Evolutionary conservation across 2,113 vertebrate genomes (phyloP), one percentile per base, ranked within the genome.

Genomic region (Boleophthalmus pectinirostris): DNA sequence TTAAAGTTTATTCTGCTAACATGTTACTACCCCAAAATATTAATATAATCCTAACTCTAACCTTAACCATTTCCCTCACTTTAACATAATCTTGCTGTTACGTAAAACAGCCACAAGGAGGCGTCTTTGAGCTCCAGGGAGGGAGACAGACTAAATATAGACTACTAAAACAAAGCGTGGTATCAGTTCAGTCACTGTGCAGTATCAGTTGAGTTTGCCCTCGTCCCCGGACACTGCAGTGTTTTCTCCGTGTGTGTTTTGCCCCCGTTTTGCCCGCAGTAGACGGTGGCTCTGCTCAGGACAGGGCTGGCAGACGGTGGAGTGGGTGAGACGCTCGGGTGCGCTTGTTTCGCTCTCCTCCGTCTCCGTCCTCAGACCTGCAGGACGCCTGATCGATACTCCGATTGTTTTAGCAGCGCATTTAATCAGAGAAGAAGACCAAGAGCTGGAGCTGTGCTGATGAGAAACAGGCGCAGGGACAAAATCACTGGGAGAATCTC

Each of bases 301-400:
- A 87, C 90, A 89, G 87, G 80, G 82, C 81, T 87, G 89, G 91
- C 87, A 91, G 88, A 93, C 92, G 89, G 90, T 69, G 29, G 60
- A 66, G 58, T 54, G 49, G 63, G 70, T 65, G 77, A 60, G 74
- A 24, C 11, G 56, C 56, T 29, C 24, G 69, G 49, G 53, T 61
- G 68, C 24, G n/a, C 67, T 46, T 81, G 75, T 86, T 81, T 85
- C 82, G 82, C 45, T 35, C 67, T 68, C 68, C 47, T 69, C 84
- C 78, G 60, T 80, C 56, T 70, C 21, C 60, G 68, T 70, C 67
- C 29, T 64, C 81, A 68, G 68, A 74, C 58, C 72, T 66, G 57
- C 68, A 75, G 70, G 70, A 66, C 64, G 56, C 66, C 0, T 47
- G 69, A 92, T 91, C 90, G 67, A 90, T 92, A 82, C 58, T 9